These are phyloP conservation scores for Drosophila burlai DNA, from an alignment of 1,140 invertebrate genomes.

Conservation along the genomic window DNA sequence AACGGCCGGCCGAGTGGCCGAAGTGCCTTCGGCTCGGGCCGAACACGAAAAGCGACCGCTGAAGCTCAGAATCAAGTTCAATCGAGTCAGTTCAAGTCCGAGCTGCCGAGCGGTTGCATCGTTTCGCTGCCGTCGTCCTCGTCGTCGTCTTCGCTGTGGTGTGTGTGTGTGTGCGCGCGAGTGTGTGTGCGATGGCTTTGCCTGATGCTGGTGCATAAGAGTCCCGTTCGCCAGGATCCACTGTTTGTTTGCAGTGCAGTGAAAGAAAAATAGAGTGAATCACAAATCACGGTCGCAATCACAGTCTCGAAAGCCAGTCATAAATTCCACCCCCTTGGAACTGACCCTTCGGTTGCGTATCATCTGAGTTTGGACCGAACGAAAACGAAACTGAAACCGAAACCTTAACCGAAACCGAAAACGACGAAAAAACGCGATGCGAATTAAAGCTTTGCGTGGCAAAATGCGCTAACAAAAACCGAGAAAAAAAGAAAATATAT, in stretches of 20 bases:
- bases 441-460: slow-evolving; percentile 83
- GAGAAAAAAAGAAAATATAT: slow-evolving; percentile 16
- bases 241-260: slow-evolving; percentile 49
- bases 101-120: slow-evolving; percentile 79
- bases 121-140: slow-evolving; percentile 36
- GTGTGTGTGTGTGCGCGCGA: slow-evolving; percentile 22
- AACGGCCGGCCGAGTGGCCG: slow-evolving; percentile 1
- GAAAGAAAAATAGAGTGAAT: slow-evolving; percentile 23
- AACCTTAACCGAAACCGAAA: slow-evolving; percentile 47
- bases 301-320: not conserved
- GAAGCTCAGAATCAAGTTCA: slow-evolving; percentile 30
- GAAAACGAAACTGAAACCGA: slow-evolving; percentile 28
- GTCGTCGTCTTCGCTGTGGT: slow-evolving; percentile 3
- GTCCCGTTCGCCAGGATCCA: slow-evolving; percentile 26
- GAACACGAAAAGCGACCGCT: slow-evolving; percentile 19
- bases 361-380: slow-evolving; percentile 29
- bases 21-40: slow-evolving; percentile 4
- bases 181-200: slow-evolving; percentile 29
- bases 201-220: slow-evolving; percentile 11
- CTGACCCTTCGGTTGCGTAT: slow-evolving; percentile 12
- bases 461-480: slow-evolving; percentile 66
- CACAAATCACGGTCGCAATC: slow-evolving; percentile 7
- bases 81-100: slow-evolving; percentile 68
- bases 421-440: slow-evolving; percentile 68
- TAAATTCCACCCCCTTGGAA: slow-evolving; percentile 7